These are phyloP conservation scores for Plodia interpunctella DNA, from an alignment of 1,140 invertebrate genomes.

Conservation along the genomic window DNA sequence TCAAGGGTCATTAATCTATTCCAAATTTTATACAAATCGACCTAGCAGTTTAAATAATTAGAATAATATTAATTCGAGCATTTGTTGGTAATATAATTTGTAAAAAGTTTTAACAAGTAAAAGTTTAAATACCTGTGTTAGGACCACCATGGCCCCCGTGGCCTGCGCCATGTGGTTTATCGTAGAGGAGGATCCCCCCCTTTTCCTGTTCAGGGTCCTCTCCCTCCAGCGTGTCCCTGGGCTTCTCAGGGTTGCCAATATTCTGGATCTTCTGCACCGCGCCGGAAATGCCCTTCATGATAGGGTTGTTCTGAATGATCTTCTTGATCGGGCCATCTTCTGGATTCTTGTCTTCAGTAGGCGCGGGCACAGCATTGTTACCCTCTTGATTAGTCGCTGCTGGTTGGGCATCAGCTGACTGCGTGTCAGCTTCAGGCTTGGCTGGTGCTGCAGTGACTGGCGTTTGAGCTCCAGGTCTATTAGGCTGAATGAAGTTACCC, in stretches of 20 bases:
- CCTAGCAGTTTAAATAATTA: too few species aligned
- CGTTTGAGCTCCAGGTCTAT: constrained; percentile 12
- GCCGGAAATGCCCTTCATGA: constrained; percentile 45
- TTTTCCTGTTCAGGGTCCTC: constrained; percentile 14
- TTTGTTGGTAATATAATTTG: too few species aligned
- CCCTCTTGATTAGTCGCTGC: constrained; percentile 8
- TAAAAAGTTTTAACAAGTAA: neutral
- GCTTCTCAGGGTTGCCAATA: constrained; percentile 39
- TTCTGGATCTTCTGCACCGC: constrained; percentile 49
- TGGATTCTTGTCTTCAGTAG: constrained; percentile 11
- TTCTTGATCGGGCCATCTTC: constrained; percentile 44
- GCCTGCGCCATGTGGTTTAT: constrained; percentile 2
- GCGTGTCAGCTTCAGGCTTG: neutral
- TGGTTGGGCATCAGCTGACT: constrained; percentile 10
- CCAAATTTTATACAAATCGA: too few species aligned
- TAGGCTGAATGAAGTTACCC: constrained; percentile 16
- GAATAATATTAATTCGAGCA: too few species aligned
- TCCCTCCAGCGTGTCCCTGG: constrained; percentile 30
- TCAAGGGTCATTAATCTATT: too few species aligned
- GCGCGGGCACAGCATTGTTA: constrained; percentile 19
- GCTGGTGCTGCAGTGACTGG: constrained; percentile 12
- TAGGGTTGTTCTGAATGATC: constrained; percentile 53
- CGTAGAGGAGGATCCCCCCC: constrained; percentile 2
- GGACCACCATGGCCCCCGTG: constrained; percentile 20
- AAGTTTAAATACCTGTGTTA: constrained; percentile 5